Percentiles rank a stretch among this genome's conserved stretches.
These are phyloP conservation scores for Gracilinanus agilis DNA, from an alignment of 2,113 vertebrate genomes.

Conservation along the genomic window DNA sequence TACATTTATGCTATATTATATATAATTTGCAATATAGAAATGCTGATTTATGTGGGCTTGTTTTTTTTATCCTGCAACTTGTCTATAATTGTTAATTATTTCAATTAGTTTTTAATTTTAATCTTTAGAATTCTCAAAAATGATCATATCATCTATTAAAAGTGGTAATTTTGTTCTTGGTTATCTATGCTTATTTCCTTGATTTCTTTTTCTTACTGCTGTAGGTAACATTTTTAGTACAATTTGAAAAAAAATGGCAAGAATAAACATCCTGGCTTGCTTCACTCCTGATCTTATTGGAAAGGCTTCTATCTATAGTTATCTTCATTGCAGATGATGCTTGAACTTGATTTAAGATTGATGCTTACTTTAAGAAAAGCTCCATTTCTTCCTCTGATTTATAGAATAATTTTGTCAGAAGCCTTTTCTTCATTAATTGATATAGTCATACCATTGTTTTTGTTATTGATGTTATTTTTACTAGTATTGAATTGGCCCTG, in stretches of 20 bases:
- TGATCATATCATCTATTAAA: neutral
- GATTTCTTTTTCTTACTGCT: neutral
- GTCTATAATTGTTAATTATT: neutral
- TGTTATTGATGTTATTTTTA: too few relatives aligned
- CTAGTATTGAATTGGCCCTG: neutral
- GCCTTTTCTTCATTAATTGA: neutral
- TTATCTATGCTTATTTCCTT: neutral
- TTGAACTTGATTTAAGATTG: neutral
- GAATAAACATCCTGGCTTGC: too few relatives aligned
- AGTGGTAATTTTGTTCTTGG: neutral
- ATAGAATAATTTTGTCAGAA: neutral
- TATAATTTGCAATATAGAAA: too few relatives aligned
- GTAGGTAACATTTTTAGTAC: neutral
- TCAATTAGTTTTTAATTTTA: neutral
- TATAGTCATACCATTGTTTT: neutral
- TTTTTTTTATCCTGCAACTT: neutral
- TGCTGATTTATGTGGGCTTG: neutral
- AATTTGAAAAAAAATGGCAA: neutral
- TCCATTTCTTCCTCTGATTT: neutral
- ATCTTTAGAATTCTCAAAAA: neutral
- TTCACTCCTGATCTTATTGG: neutral
- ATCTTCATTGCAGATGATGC: neutral
- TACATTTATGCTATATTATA: too few relatives aligned
- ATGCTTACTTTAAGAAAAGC: neutral
- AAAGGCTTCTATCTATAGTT: neutral